Evolutionary conservation across 92 coral and sea anemone species (phyloP).

Genomic region (Nematostella vectensis): DNA sequence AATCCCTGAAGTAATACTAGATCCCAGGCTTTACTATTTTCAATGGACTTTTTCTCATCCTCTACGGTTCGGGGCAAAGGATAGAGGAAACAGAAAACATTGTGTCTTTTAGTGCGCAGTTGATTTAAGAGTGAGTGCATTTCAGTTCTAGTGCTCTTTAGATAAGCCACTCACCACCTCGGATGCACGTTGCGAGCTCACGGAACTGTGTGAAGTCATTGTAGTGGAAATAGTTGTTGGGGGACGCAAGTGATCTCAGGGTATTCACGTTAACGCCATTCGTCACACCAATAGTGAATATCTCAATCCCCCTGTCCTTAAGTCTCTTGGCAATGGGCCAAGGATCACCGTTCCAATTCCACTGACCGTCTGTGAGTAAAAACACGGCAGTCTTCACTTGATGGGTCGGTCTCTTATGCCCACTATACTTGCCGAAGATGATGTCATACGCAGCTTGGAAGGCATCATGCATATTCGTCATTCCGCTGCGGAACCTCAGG

Average conservation of each 20-base stretch:
- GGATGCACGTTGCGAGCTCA: slow-evolving; percentile 64
- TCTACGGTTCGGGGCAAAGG: no score
- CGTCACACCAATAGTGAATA: slow-evolving; percentile 80
- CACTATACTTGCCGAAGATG: slow-evolving; percentile 59
- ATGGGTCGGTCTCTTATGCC: slow-evolving; percentile 53
- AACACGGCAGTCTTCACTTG: slow-evolving; percentile 76
- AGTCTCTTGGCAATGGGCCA: slow-evolving; percentile 35
- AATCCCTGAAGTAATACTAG: no score
- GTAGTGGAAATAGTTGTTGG: slow-evolving; percentile 65
- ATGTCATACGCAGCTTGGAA: slow-evolving; percentile 64
- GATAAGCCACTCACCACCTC: no score
- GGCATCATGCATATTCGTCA: slow-evolving; percentile 87
- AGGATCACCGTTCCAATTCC: slow-evolving; percentile 81
- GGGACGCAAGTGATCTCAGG: slow-evolving; percentile 62
- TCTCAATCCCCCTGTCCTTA: slow-evolving; percentile 50
- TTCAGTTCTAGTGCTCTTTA: no score
- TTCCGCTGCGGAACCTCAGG: slow-evolving; percentile 54
- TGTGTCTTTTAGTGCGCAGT: no score
- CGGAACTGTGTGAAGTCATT: slow-evolving; percentile 61
- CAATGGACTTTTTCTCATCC: no score
- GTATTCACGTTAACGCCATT: slow-evolving; percentile 50
- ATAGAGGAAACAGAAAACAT: no score
- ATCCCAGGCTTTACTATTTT: no score
- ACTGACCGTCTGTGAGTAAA: slow-evolving; percentile 83
- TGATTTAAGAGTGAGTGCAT: no score